Percentiles rank a stretch among this genome's conserved stretches.
These are phyloP conservation scores for Pseudomyrmex cubaensis DNA, from an alignment of 1,140 invertebrate genomes.

Conservation along the genomic window DNA sequence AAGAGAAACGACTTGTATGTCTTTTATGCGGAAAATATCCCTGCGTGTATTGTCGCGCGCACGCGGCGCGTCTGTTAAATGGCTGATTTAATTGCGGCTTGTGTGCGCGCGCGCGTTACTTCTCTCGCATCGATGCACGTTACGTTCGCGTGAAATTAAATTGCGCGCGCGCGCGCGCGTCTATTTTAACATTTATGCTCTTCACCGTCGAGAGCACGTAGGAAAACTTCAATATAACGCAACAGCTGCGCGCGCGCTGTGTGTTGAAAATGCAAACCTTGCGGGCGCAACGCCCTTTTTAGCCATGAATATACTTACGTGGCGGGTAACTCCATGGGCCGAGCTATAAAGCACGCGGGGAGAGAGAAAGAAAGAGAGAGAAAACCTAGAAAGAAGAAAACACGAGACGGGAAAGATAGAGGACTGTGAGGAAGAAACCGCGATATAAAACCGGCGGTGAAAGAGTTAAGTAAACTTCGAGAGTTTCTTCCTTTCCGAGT, in stretches of 20 bases:
- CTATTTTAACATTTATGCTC: conserved; percentile 24
- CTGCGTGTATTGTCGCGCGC: not conserved
- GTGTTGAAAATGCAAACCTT: conserved; percentile 48
- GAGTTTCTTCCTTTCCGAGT: conserved; percentile 24
- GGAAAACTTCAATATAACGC: conserved; percentile 50
- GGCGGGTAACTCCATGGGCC: conserved; percentile 7
- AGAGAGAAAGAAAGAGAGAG: conserved; percentile 10
- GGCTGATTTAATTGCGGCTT: not conserved
- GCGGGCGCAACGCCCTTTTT: conserved; percentile 42
- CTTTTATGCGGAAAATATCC: conserved; percentile 41
- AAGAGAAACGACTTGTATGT: conserved; percentile 20
- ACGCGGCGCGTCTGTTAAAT: not conserved
- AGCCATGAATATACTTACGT: conserved; percentile 49
- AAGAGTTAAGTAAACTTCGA: conserved; percentile 44
- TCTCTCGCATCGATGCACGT: not conserved
- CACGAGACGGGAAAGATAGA: conserved; percentile 39
- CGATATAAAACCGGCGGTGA: conserved; percentile 33
- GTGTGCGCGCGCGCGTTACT: too few species aligned
- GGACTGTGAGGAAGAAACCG: not conserved
- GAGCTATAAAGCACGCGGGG: conserved; percentile 21
- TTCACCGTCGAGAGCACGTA: conserved; percentile 13
- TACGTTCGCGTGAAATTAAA: not conserved
- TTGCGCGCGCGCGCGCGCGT: not conserved
- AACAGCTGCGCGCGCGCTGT: conserved; percentile 33
- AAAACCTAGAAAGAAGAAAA: conserved; percentile 18